phyloP scores from a whole-genome alignment of 2,113 vertebrate species.

The Syngnathus floridae region DNA sequence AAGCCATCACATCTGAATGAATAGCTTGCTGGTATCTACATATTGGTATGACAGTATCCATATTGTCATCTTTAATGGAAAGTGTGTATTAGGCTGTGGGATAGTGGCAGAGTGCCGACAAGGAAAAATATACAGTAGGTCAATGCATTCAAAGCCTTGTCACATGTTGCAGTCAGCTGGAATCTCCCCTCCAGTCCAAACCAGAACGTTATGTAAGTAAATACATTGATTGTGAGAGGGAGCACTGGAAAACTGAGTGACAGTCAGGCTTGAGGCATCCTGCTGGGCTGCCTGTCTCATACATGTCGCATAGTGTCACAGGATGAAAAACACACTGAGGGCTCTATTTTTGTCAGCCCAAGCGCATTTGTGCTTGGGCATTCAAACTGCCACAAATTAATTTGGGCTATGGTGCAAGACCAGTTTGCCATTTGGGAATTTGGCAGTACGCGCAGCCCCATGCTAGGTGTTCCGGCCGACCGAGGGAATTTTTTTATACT shows the following conservation, averaged over 20 bases:
- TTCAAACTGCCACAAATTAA: no score
- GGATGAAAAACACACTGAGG: constrained; percentile 23
- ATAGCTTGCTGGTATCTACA: constrained; percentile 7
- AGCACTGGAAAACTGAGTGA: constrained; percentile 34
- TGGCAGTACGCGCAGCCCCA: no score
- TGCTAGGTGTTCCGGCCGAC: no score
- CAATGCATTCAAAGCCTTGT: constrained; percentile 61
- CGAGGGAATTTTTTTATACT: no score
- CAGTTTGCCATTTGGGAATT: no score
- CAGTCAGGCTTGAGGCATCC: constrained; percentile 38
- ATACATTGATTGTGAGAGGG: constrained; percentile 66
- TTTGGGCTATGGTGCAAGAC: no score
- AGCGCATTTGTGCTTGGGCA: no score
- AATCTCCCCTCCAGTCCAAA: constrained; percentile 68
- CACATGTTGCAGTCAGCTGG: constrained; percentile 70
- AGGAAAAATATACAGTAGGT: constrained; percentile 63
- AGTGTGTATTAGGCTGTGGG: not conserved
- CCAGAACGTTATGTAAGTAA: constrained; percentile 66
- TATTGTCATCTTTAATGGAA: not conserved
- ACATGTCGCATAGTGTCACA: constrained; percentile 38
- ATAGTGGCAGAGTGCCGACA: no score
- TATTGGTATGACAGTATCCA: not conserved
- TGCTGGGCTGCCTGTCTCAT: constrained; percentile 35
- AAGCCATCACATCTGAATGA: not conserved
- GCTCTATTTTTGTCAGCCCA: no score